A percentile compares a stretch with the other conserved stretches of the same genome.
These are phyloP conservation scores for Stramonita haemastoma DNA, from an alignment of 2,888 invertebrate genomes.

Conservation along the genomic window DNA sequence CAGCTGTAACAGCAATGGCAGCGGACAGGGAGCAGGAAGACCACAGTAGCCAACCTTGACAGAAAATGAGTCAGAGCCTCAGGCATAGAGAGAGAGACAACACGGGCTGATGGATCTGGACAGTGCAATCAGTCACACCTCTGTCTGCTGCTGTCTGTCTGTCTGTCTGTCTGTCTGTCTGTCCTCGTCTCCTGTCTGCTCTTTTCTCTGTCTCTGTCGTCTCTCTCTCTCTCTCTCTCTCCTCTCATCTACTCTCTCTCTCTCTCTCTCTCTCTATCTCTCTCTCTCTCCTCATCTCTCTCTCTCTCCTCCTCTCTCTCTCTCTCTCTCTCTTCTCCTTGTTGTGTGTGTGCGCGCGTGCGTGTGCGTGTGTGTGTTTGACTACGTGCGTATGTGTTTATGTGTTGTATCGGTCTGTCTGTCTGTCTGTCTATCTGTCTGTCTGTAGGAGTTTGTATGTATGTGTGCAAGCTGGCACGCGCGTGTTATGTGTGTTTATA, in stretches of 20 bases:
- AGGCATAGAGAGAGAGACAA: not conserved
- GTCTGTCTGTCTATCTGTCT: not conserved
- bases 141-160: not conserved
- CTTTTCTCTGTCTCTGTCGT: not conserved
- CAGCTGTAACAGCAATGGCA: not conserved
- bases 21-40: not conserved
- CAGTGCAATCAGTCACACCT: not conserved
- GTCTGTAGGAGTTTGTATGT: not conserved
- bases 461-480: too few relatives aligned
- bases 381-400: not conserved
- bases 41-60: not conserved
- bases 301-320: not conserved
- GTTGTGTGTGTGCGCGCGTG: too few relatives aligned
- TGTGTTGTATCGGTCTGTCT: not conserved
- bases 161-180: not conserved
- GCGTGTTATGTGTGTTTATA: too few relatives aligned
- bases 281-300: not conserved
- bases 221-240: not conserved
- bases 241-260: not conserved
- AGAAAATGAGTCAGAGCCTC: not conserved
- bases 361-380: too few relatives aligned
- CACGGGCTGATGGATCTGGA: not conserved
- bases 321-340: not conserved
- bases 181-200: not conserved
- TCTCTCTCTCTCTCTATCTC: not conserved